Evolutionary conservation across 2,113 vertebrate genomes (phyloP).

Genomic region (Propithecus coquereli): DNA sequence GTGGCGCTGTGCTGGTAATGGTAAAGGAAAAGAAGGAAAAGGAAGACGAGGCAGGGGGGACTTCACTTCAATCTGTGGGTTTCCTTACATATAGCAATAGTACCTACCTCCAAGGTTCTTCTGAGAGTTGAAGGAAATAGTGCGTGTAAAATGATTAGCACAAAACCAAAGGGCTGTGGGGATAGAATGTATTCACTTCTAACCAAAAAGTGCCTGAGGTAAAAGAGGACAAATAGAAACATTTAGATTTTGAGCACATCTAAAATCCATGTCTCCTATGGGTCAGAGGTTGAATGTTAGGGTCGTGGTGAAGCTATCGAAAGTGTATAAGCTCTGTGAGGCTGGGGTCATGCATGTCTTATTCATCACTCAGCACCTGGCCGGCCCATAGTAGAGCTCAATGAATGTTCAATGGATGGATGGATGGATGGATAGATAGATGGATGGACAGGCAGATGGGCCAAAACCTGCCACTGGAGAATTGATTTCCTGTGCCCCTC

Average conservation of each 20-base stretch:
- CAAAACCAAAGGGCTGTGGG: background rate
- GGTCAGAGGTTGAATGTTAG: background rate
- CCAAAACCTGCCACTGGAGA: background rate
- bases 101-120: background rate
- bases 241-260: background rate
- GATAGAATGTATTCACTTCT: background rate
- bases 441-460: background rate
- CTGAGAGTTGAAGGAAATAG: background rate
- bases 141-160: background rate
- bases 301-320: background rate
- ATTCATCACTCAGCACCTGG: background rate
- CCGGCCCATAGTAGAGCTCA: background rate
- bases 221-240: background rate
- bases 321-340: background rate
- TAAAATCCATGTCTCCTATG: background rate
- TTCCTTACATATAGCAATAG: background rate
- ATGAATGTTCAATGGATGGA: background rate
- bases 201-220: background rate
- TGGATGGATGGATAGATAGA: background rate
- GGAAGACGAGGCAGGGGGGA: background rate
- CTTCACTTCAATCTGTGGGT: background rate
- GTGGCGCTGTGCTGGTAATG: background rate
- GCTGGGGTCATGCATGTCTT: background rate
- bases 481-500: background rate
- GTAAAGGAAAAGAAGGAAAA: background rate